Base-by-base conservation (phyloP, 2,113 vertebrate genomes). In the Rhegmatorhina hoffmannsi region DNA sequence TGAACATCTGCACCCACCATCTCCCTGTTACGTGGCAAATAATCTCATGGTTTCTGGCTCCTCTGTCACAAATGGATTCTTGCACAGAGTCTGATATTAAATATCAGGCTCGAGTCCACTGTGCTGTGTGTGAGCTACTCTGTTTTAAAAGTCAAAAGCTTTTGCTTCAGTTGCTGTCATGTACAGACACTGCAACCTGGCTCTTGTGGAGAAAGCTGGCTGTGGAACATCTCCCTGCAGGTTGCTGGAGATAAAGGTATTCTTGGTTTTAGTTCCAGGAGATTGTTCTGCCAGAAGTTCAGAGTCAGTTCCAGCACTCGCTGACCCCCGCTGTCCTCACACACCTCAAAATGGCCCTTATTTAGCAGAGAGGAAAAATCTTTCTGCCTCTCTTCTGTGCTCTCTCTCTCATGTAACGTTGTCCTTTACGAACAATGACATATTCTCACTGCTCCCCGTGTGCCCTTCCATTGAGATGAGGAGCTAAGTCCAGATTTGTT, bases 201-300 rank as follows among this genome's bases (percentile, higher is more conserved):
- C 93, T 86, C 94, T 95, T 92, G 93, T 78, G 79, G 95, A 95
- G 96, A 86, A 83, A 93, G 92, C 93, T 95, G 93, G 72, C 92
- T 92, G 90, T 94, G 94, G 95, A 96, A 93, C 92, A 88, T 96
- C 94, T 96, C 95, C 88, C 92, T 0, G 94, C 94, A 95, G 93
- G 96, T 81, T 74, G 94, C 93, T 94, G 93, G 70, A 90, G 79
- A 97, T 96, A 25, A 96, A 96, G 95, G 95, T 69, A 93, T 93
- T 86, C 87, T 81, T 93, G 94, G 75, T 34, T 97, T 97, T 84
- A 96, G 92, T 96, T 96, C 85, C 94, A 93, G 93, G 79, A 94
- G 79, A 95, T 90, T 93, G 68, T 96, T 96, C 95, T 94, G 90
- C 93, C 93, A 86, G 75, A 94, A 97, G 96, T 95, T 96, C 95